These are phyloP conservation scores for Apamea crenata DNA, from an alignment of 2,888 invertebrate genomes.

Conservation along the genomic window DNA sequence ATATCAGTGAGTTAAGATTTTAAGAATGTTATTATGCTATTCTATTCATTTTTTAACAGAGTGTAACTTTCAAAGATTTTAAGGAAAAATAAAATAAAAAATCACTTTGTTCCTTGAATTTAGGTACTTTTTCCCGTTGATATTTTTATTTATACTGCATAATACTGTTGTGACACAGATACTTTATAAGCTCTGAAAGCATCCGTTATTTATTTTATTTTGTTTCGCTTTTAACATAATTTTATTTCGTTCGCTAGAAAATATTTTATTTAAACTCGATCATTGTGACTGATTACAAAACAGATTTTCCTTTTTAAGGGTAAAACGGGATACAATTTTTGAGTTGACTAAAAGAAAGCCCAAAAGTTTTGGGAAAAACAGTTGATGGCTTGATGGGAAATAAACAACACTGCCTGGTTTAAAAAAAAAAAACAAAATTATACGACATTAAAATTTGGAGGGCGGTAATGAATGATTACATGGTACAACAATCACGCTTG, in stretches of 20 bases:
- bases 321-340: neutral
- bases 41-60: neutral
- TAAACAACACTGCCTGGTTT: too few relatives aligned
- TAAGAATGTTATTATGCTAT: neutral
- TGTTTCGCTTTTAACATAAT: neutral
- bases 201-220: conserved; percentile 5
- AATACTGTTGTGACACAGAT: neutral
- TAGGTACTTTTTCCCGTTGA: neutral
- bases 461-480: too few relatives aligned
- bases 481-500: too few relatives aligned
- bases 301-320: neutral
- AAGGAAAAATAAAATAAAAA: neutral
- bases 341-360: neutral
- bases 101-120: neutral
- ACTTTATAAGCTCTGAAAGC: conserved; percentile 20
- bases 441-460: too few relatives aligned
- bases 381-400: too few relatives aligned
- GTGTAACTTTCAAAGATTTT: neutral
- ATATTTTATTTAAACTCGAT: neutral
- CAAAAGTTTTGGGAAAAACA: neutral
- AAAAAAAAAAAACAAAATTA: too few relatives aligned
- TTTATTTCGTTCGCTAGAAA: conserved; percentile 4
- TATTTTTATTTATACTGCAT: neutral
- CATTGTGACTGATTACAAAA: neutral
- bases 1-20: neutral